phyloP scores from a whole-genome alignment of 2,113 vertebrate genomes.

The Cyphomyrus discorhynchus region DNA sequence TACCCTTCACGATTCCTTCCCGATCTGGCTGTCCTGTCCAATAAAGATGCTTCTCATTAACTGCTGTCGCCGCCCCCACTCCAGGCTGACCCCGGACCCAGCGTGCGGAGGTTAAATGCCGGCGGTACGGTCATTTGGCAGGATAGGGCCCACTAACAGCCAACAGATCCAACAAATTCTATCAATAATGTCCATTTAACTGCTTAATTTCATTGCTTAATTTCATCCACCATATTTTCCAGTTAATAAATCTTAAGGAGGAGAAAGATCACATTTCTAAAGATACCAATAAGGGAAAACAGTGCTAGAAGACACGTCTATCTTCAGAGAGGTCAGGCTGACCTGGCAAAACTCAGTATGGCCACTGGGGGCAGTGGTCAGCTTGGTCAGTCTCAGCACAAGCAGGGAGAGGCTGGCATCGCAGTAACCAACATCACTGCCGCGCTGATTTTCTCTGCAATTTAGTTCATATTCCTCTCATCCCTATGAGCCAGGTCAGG shows the following conservation, averaged over 20 bases:
- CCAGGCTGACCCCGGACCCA: not conserved
- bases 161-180: not conserved
- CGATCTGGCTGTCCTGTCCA: not conserved
- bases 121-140: not conserved
- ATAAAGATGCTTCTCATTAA: not conserved
- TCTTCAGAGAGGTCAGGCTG: not conserved
- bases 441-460: not conserved
- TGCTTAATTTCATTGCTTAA: not conserved
- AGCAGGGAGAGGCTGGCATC: not conserved
- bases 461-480: not conserved
- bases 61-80: not conserved
- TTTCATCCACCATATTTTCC: not conserved
- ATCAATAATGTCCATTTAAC: not conserved
- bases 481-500: not conserved
- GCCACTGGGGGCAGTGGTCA: not conserved
- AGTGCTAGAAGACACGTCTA: not conserved
- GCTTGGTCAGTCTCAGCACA: not conserved
- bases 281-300: not conserved
- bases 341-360: not conserved
- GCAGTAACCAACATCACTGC: not conserved
- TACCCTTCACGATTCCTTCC: not conserved
- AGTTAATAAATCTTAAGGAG: not conserved
- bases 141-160: not conserved
- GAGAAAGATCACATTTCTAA: not conserved
- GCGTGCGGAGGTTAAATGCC: not conserved